Percentiles rank a stretch among this genome's conserved stretches.
These are phyloP conservation scores for Pseudonaja textilis DNA, from an alignment of 2,113 vertebrate genomes.

Conservation along the genomic window DNA sequence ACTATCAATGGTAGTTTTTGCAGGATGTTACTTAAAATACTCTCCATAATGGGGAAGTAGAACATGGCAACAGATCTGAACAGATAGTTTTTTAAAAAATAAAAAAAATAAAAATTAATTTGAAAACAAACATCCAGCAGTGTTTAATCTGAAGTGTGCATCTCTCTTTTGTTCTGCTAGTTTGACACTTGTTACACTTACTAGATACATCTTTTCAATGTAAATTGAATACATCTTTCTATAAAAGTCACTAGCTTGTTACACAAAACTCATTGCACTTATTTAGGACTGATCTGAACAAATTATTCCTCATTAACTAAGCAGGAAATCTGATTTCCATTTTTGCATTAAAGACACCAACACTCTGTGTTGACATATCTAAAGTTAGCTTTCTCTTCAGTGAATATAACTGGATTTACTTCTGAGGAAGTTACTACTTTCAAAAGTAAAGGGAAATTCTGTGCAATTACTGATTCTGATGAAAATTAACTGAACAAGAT, in stretches of 20 bases:
- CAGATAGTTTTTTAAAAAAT: neutral
- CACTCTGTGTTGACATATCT: neutral
- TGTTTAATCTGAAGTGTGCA: neutral
- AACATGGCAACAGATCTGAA: neutral
- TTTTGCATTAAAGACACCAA: neutral
- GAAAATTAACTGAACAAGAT: neutral
- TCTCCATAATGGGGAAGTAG: neutral
- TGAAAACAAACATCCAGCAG: neutral
- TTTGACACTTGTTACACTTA: neutral
- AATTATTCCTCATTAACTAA: neutral
- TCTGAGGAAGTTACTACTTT: neutral
- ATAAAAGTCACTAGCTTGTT: neutral
- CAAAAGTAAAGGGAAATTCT: neutral
- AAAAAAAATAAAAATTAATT: neutral
- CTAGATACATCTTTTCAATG: neutral
- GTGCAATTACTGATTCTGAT: neutral
- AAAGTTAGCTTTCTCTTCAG: neutral
- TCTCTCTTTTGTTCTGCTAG: neutral
- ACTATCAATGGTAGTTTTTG: neutral
- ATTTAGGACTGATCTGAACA: neutral
- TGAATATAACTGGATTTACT: neutral
- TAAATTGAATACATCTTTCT: neutral
- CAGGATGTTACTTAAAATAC: neutral
- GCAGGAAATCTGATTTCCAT: neutral
- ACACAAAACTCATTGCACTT: neutral